These are phyloP conservation scores for Ploceus nigricollis DNA, from an alignment of 2,113 vertebrate genomes.

Conservation along the genomic window DNA sequence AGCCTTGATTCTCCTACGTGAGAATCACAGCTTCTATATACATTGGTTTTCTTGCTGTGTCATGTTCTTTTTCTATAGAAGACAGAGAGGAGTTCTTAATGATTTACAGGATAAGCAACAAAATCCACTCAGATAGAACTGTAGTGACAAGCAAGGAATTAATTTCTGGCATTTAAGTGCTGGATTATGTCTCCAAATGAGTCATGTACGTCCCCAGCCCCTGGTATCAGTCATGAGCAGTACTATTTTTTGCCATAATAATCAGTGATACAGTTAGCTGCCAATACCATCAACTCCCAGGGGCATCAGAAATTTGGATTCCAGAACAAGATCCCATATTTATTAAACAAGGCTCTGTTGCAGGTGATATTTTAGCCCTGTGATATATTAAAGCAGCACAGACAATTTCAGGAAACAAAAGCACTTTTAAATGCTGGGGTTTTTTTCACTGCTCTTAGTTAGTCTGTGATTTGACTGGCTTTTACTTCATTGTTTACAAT, in stretches of 20 bases:
- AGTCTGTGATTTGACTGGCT: background rate
- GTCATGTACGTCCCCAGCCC: fast-evolving
- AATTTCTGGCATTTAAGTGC: background rate
- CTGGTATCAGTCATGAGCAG: background rate
- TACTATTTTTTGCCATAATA: background rate
- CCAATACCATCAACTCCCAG: background rate
- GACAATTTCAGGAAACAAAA: background rate
- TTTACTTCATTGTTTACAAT: background rate
- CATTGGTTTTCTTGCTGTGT: background rate
- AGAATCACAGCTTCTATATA: background rate
- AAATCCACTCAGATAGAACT: background rate
- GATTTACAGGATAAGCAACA: background rate
- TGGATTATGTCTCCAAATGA: background rate
- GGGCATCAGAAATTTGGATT: background rate
- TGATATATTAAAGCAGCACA: background rate
- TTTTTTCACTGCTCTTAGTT: background rate
- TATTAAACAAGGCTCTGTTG: background rate
- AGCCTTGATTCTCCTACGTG: background rate
- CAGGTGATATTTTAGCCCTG: background rate
- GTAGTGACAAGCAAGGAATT: background rate
- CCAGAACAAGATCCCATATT: background rate
- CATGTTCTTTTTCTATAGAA: background rate
- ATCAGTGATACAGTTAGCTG: background rate
- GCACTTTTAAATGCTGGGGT: background rate
- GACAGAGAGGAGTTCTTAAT: background rate